Percentiles rank a stretch among this genome's conserved stretches.
These are phyloP conservation scores for Nyctibius grandis DNA, from an alignment of 2,797 vertebrate genomes.

Conservation along the genomic window DNA sequence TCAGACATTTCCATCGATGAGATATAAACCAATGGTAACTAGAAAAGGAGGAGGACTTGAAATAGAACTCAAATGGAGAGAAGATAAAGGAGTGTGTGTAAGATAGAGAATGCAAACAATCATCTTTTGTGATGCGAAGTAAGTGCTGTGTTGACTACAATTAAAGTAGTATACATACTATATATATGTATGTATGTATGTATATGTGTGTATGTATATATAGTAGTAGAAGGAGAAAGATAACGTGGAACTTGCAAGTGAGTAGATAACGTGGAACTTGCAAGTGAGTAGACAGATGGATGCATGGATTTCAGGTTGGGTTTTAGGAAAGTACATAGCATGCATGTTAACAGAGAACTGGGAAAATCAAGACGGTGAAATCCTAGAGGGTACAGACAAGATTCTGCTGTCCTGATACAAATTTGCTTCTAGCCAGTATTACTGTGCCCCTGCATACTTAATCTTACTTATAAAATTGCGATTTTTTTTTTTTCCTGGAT, in stretches of 20 bases:
- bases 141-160: background rate
- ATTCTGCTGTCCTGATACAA: background rate
- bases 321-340: background rate
- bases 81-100: background rate
- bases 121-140: background rate
- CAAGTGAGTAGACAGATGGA: background rate
- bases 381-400: background rate
- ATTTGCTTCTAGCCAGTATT: background rate
- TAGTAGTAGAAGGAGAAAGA: background rate
- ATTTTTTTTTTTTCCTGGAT: too few species aligned
- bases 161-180: background rate
- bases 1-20: background rate
- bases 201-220: background rate
- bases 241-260: background rate
- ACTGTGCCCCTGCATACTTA: background rate
- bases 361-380: background rate
- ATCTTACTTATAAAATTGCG: background rate
- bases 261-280: background rate
- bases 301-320: background rate
- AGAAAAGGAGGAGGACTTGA: background rate
- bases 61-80: background rate
- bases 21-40: background rate
- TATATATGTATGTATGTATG: background rate
- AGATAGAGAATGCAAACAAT: background rate
- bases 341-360: background rate